Base-by-base conservation (phyloP, 2,113 vertebrate species). In the Tragelaphus imberbis region DNA sequence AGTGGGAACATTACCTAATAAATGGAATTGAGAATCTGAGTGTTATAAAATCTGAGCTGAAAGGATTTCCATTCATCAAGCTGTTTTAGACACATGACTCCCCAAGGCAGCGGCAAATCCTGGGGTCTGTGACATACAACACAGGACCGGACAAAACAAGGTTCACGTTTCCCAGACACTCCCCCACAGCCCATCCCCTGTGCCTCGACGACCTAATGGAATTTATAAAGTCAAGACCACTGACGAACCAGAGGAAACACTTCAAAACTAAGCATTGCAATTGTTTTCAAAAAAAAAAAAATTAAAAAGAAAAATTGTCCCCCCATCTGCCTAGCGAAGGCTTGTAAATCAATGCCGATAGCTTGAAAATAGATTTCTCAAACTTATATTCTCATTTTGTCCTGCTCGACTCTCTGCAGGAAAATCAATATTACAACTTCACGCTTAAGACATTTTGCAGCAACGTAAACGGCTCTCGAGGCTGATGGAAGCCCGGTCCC, bases 381-480 rank as follows among this genome's bases (percentile, higher is more conserved):
- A 93, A 94, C 98, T 98, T 96, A 94, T 97, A 97, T 97, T 97
- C 98, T 98, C 97, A 81, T 98, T 98, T 68, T 75, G 95, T 84
- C 93, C 98, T n/a, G 0, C 75, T 63, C 27, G 58, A 97, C 98
- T 97, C 98, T 97, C 92, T 53, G 61, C 98, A 91, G 82, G 98
- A 96, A 98, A 98, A 99, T 98, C 99, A 79, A 98, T 98, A 97
- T 75, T 47, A 98, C 98, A 99, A 98, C 97, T 98, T 98, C 93
- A 58, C 97, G 95, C 40, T 40, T 98, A 84, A 97, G 97, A 88
- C 96, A 16, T 97, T 97, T 63, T 44, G 98, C 98, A 97, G 98
- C 96, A 65, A 44, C 82, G 88, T 28, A 40, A 97, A 93, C 91
- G 9, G 92, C 63, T 49, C 4, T 16, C 2, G 87, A 75, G 0